phyloP scores from a whole-genome alignment of 2,888 invertebrate species.

The Onthophagus sagittarius region DNA sequence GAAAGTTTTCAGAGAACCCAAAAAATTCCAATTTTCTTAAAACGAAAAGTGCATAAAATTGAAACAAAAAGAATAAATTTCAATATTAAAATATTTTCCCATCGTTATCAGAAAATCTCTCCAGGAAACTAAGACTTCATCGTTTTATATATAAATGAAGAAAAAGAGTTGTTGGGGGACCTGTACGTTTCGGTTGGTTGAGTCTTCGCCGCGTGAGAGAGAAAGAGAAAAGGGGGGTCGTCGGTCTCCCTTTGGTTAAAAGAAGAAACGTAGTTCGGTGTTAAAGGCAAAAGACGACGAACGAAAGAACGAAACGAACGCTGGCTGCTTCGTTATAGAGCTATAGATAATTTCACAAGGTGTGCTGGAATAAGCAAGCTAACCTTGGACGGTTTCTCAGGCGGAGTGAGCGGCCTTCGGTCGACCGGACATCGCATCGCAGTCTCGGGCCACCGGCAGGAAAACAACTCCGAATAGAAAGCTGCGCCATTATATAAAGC shows the following conservation, averaged over 20 bases:
- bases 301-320: not conserved
- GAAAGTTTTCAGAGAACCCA: not conserved
- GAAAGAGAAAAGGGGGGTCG: no score
- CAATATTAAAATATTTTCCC: not conserved
- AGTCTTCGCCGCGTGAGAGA: not conserved
- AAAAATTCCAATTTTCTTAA: no score
- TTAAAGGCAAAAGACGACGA: no score
- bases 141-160: not conserved
- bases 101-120: not conserved
- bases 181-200: not conserved
- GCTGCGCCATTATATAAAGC: slow-evolving; percentile 25
- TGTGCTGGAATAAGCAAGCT: slow-evolving; percentile 32
- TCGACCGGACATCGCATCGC: slow-evolving; percentile 20
- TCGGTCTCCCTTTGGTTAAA: no score
- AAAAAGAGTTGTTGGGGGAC: not conserved
- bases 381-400: slow-evolving; percentile 38
- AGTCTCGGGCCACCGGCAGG: slow-evolving; percentile 19
- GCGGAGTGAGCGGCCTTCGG: slow-evolving; percentile 36
- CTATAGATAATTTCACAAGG: slow-evolving; percentile 27
- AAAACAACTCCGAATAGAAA: slow-evolving; percentile 26
- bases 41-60: no score
- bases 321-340: slow-evolving; percentile 18
- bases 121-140: not conserved
- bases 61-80: no score
- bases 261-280: no score